Base-by-base conservation (phyloP, 2,888 invertebrate species). In the Bedellia somnulentella region DNA sequence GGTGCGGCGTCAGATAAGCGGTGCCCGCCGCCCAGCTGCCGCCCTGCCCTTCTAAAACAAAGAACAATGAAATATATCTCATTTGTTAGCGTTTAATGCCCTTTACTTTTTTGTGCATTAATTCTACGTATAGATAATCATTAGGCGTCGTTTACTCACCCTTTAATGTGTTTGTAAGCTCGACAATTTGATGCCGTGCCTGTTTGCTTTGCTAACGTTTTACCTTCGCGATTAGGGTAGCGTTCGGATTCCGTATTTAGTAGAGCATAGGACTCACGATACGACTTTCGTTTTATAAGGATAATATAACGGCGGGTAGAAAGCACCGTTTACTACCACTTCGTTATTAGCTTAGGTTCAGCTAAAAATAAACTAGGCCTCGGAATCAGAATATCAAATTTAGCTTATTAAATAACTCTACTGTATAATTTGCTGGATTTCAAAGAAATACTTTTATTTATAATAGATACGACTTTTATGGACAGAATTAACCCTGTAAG, bases 191-290 rank as follows among this genome's bases (percentile, higher is more conserved):
- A 62, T 64, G 62, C 64, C 62, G 50, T 60, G 63, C 60, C 63
- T 66, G 68, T 70, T 66, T 70, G 62, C 58, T 59, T 67, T 67
- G 67, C 68, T 64, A 62, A 62, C 64, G 57, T 67, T 70, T 63
- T 68, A 61, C 66, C 64, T 66, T 66, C 59, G 52, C 63, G 73
- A 67, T 68, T 68, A 68, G 64, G 73, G 70, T 64, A 61, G 62
- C 53, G 60, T 67, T 67, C 54, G 62, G 61, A 62, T 61, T 64
- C 58, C 57, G 60, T 63, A 66, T 68, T 71, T 70, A 70, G 68
- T 63, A 64, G 62, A 66, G 61, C 64, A 63, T 58, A 60, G 55
- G 56, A 58, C 59, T 61, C 56, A 50, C 53, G 53, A 68, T 64
- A 64, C 57, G 60, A 61, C 58, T 71, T 71, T 68, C 62, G 54